Percentiles rank a stretch among this genome's conserved stretches.
phyloP scores from a whole-genome alignment of 2,113 vertebrate species.

The Fregetta grallaria region DNA sequence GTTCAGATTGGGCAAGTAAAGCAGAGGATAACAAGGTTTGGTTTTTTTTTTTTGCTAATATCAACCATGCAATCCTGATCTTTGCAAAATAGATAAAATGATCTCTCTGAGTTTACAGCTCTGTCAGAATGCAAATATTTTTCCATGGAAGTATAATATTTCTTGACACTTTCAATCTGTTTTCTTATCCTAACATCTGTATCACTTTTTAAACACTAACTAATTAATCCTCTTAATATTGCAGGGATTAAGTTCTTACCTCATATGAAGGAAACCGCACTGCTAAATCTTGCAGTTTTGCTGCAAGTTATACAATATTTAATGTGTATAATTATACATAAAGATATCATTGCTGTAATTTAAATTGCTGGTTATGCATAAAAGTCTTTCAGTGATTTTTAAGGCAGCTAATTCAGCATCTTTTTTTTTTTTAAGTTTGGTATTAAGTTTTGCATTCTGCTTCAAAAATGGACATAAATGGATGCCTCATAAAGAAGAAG shows the following conservation, averaged over 20 bases:
- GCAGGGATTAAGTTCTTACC: not conserved
- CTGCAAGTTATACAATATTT: not conserved
- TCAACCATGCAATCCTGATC: not conserved
- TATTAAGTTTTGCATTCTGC: not conserved
- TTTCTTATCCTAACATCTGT: not conserved
- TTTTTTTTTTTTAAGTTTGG: not conserved
- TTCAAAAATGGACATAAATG: not conserved
- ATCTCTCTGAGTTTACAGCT: not conserved
- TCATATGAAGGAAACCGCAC: not conserved
- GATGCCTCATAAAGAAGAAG: not conserved
- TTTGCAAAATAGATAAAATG: not conserved
- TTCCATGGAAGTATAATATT: not conserved
- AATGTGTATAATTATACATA: not conserved
- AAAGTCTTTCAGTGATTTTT: not conserved
- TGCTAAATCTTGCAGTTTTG: not conserved
- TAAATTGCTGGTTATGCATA: not conserved
- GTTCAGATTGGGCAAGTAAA: not conserved
- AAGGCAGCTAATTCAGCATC: not conserved
- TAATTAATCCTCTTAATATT: not conserved
- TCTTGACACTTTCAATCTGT: not conserved
- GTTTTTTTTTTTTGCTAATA: not conserved
- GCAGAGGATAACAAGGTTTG: not conserved
- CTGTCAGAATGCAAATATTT: not conserved
- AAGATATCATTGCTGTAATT: not conserved
- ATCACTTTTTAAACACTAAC: not conserved